phyloP scores from a whole-genome alignment of 2,888 invertebrate species.

The Lasiommata megera region DNA sequence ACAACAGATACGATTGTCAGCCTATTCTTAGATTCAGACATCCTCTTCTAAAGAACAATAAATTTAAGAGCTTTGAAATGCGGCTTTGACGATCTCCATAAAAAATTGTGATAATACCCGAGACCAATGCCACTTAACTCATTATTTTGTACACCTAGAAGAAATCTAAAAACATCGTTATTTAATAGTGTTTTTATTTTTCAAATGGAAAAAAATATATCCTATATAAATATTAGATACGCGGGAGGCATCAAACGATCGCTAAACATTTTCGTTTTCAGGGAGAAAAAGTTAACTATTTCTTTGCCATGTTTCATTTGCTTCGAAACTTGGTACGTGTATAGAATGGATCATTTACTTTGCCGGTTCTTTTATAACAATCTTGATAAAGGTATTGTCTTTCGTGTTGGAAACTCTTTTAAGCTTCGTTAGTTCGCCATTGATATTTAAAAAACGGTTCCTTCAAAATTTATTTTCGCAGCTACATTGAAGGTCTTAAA shows the following conservation, averaged over 20 bases:
- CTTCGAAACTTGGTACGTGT: conserved; percentile 22
- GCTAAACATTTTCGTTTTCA: conserved; percentile 21
- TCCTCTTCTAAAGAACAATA: too few species aligned
- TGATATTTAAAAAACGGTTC: background rate
- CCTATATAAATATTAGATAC: conserved; percentile 19
- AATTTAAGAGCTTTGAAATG: too few species aligned
- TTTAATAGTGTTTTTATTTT: background rate
- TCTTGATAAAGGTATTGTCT: conserved; percentile 11
- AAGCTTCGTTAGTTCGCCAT: background rate
- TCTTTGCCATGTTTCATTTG: conserved; percentile 20
- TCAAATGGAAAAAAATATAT: background rate
- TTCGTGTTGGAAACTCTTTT: background rate
- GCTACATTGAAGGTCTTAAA: too few species aligned
- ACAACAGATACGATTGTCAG: too few species aligned
- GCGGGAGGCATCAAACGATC: conserved; percentile 15
- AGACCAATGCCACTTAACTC: too few species aligned
- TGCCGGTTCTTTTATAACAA: conserved; percentile 6
- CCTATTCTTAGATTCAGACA: too few species aligned
- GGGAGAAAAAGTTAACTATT: conserved; percentile 18
- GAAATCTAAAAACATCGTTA: too few species aligned
- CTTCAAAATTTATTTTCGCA: too few species aligned
- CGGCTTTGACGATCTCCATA: too few species aligned
- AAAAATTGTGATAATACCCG: too few species aligned
- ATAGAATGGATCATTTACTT: conserved; percentile 17
- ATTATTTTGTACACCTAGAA: too few species aligned